A percentile compares a stretch with the other conserved stretches of the same genome.
Conservation (phyloP, 2,888 invertebrate genomes). For the Alitta virens region DNA sequence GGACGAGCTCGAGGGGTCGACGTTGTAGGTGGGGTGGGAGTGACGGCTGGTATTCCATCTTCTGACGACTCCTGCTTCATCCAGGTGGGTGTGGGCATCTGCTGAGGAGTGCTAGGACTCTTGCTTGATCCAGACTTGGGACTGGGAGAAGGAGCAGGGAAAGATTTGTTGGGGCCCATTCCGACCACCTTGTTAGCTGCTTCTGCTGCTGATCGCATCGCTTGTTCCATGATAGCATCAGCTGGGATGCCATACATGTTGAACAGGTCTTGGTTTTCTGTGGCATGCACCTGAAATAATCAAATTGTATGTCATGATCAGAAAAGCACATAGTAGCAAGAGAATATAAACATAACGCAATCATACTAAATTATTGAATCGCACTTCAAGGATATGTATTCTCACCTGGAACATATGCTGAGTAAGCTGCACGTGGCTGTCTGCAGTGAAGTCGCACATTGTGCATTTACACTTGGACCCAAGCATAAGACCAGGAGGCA, state of each 20-base stretch:
- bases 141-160: conserved; percentile 17
- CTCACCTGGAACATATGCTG: conserved; percentile 50
- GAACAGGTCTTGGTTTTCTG: conserved; percentile 53
- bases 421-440: conserved; percentile 46
- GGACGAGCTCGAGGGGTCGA: not conserved
- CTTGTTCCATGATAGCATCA: conserved; percentile 39
- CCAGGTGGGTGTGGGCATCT: not conserved
- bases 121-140: conserved; percentile 29
- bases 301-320: no score
- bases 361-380: no score
- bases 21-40: not conserved
- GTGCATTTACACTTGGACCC: conserved; percentile 45
- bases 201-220: conserved; percentile 30
- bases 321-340: no score
- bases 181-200: conserved; percentile 6
- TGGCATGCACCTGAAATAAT: conserved; percentile 44
- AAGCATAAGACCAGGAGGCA: not conserved
- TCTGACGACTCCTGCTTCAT: conserved; percentile 1
- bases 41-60: conserved; percentile 11
- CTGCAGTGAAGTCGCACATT: conserved; percentile 55
- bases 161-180: not conserved
- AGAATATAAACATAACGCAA: no score
- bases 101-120: conserved; percentile 13
- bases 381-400: no score
- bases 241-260: conserved; percentile 49